phyloP scores from a whole-genome alignment of 1,140 invertebrate genomes.

The Wiebesia pumilae region DNA sequence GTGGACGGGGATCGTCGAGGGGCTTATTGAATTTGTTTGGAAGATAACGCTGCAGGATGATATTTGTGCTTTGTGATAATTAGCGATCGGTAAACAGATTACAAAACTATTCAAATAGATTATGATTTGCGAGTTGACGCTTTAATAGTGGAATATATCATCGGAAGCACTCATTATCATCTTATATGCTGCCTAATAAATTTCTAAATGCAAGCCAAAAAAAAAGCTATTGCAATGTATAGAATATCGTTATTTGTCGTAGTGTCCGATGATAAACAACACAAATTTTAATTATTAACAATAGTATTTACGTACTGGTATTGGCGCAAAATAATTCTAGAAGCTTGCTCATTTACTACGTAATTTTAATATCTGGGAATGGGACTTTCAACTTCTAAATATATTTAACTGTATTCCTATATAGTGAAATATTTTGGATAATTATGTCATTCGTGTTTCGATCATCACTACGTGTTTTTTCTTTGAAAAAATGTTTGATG shows the following conservation, averaged over 20 bases:
- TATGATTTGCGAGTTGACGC: neutral
- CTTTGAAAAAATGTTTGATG: conserved; percentile 23
- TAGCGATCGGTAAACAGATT: neutral
- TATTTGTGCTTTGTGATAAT: neutral
- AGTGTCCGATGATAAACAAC: no score
- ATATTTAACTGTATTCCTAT: neutral
- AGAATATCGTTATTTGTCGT: no score
- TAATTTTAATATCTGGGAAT: neutral
- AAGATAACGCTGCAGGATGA: neutral
- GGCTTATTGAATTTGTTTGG: neutral
- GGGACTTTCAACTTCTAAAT: neutral
- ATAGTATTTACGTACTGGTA: no score
- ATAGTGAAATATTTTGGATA: conserved; percentile 7
- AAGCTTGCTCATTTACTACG: neutral
- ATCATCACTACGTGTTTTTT: conserved; percentile 20
- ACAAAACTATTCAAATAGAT: neutral
- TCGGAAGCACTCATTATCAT: neutral
- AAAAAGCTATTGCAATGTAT: no score
- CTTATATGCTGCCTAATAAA: no score
- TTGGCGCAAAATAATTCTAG: no score
- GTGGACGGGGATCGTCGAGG: neutral
- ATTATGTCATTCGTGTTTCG: neutral
- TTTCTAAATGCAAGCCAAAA: no score
- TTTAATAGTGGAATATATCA: neutral
- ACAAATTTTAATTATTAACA: no score